Percentiles rank a stretch among this genome's conserved stretches.
Evolutionary conservation across 2,113 vertebrate genomes (phyloP).

Genomic region (Amblyornis subalaris): DNA sequence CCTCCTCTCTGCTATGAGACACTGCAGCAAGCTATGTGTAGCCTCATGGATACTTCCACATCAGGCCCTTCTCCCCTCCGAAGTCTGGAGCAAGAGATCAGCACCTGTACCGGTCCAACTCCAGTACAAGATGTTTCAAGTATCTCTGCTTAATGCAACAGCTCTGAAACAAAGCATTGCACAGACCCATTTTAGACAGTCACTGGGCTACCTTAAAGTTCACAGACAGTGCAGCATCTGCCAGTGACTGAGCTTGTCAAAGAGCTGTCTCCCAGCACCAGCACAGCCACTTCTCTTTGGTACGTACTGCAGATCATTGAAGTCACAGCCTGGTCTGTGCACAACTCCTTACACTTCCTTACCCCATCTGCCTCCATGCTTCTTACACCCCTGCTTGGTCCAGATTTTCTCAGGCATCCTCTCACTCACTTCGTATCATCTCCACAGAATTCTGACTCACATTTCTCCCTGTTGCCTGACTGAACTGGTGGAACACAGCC

Average conservation of each 20-base stretch:
- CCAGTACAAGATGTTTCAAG: not conserved
- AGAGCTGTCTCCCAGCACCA: not conserved
- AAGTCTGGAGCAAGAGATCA: not conserved
- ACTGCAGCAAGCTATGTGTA: not conserved
- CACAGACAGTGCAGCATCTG: not conserved
- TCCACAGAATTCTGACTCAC: not conserved
- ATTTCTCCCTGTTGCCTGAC: not conserved
- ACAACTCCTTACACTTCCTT: not conserved
- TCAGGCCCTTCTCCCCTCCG: not conserved
- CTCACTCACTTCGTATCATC: not conserved
- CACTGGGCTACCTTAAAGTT: not conserved
- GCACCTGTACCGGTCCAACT: not conserved
- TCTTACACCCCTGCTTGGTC: not conserved
- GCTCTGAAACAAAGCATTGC: not conserved
- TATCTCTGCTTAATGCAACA: not conserved
- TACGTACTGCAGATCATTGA: fast-evolving
- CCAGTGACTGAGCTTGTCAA: not conserved
- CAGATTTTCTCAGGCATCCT: not conserved
- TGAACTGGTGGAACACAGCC: not conserved
- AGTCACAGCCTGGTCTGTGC: not conserved
- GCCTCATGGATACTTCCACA: not conserved
- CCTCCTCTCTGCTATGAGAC: not conserved
- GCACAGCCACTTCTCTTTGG: not conserved
- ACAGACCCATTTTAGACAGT: not conserved
- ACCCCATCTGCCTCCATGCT: not conserved